Conservation (phyloP, 2,888 invertebrate genomes). For the Lithophane leautieri region DNA sequence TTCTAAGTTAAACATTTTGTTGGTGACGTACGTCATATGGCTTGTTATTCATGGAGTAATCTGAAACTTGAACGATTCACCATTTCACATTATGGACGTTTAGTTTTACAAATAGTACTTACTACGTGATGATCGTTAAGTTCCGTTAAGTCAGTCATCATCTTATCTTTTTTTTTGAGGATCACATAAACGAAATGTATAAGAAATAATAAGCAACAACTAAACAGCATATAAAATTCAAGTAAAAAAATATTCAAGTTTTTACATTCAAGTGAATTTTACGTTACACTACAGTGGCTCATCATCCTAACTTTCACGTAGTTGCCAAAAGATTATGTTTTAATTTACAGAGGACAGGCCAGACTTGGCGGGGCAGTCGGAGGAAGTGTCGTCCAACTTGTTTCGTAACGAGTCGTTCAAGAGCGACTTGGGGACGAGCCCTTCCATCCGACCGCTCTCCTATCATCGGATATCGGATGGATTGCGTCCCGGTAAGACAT, state of each 20-base stretch:
- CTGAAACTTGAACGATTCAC: background rate
- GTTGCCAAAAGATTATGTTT: slow-evolving; percentile 58
- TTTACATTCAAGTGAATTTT: background rate
- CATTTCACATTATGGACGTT: background rate
- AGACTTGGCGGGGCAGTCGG: slow-evolving; percentile 70
- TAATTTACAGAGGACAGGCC: slow-evolving; percentile 81
- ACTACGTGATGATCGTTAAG: background rate
- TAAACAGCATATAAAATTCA: background rate
- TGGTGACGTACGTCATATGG: slow-evolving; percentile 16
- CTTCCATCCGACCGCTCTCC: slow-evolving; percentile 77
- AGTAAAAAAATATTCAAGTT: background rate
- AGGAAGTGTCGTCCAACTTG: slow-evolving; percentile 68
- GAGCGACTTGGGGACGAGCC: slow-evolving; percentile 63
- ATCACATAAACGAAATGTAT: background rate
- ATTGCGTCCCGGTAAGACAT: slow-evolving; percentile 38
- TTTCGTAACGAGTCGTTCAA: slow-evolving; percentile 76
- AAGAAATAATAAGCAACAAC: background rate
- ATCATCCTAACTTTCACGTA: slow-evolving; percentile 11
- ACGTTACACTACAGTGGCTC: slow-evolving; percentile 30
- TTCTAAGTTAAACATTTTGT: slow-evolving; percentile 12
- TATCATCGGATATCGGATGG: slow-evolving; percentile 76
- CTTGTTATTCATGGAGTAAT: slow-evolving; percentile 20
- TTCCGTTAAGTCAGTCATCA: background rate
- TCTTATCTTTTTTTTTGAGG: background rate
- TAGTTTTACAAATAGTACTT: background rate